These are phyloP conservation scores for Schizothorax lantsangensis DNA, from an alignment of 2,797 vertebrate genomes.

Conservation along the genomic window DNA sequence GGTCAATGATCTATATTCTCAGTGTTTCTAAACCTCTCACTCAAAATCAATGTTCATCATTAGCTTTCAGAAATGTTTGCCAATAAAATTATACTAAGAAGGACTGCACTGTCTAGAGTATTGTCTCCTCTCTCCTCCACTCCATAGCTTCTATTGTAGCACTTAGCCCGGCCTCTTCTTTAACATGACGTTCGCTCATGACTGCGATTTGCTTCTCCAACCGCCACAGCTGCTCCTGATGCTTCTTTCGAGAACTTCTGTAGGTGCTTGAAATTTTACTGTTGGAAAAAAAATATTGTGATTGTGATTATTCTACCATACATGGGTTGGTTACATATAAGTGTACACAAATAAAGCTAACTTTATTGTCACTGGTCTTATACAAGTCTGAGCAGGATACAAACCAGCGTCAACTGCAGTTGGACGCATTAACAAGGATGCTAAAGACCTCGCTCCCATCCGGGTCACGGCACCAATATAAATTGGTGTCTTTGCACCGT, in stretches of 20 bases:
- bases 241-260: conserved; percentile 84
- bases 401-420: not conserved
- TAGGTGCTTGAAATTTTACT: conserved; percentile 85
- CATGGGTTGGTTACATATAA: not conserved
- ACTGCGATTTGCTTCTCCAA: conserved; percentile 81
- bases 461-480: conserved; percentile 3
- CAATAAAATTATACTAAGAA: not conserved
- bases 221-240: conserved; percentile 83
- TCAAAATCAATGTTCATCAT: not conserved
- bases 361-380: not conserved
- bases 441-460: not conserved
- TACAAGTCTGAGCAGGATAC: not conserved
- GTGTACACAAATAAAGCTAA: not conserved
- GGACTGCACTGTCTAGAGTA: conserved; percentile 69
- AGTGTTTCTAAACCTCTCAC: not conserved
- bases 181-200: conserved; percentile 78
- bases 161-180: conserved; percentile 69
- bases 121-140: conserved; percentile 77
- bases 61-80: not conserved
- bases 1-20: not conserved
- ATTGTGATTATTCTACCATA: not conserved
- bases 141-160: conserved; percentile 71
- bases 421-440: not conserved
- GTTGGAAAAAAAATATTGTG: conserved; percentile 34
- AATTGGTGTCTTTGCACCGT: not conserved